Conservation (phyloP, 2,888 invertebrate genomes). For the Brenthis ino region DNA sequence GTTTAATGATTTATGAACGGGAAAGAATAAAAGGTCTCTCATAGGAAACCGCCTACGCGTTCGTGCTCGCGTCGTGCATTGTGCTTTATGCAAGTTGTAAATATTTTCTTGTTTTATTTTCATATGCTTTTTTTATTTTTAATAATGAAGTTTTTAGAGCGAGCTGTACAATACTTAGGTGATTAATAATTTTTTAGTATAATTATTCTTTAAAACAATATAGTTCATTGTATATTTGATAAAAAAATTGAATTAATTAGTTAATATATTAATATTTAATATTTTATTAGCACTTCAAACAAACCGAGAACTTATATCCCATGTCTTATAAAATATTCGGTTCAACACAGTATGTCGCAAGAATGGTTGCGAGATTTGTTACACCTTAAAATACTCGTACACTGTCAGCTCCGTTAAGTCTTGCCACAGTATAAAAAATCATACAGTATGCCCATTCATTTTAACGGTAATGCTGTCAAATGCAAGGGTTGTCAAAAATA, state of each 20-base stretch:
- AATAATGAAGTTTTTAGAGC: not conserved
- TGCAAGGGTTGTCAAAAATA: too few relatives aligned
- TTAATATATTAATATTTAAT: too few relatives aligned
- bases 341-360: not conserved
- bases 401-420: conserved; percentile 11
- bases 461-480: too few relatives aligned
- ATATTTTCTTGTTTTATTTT: not conserved
- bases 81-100: conserved; percentile 10
- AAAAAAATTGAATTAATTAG: too few relatives aligned
- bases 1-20: conserved; percentile 21
- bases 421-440: too few relatives aligned
- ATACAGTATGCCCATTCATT: too few relatives aligned
- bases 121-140: not conserved
- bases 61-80: not conserved
- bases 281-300: not conserved
- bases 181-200: not conserved
- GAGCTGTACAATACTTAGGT: too few relatives aligned
- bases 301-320: not conserved
- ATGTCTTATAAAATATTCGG: conserved; percentile 3
- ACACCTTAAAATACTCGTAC: conserved; percentile 20
- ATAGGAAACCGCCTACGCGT: conserved; percentile 16
- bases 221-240: too few relatives aligned
- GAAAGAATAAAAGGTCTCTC: conserved; percentile 24
- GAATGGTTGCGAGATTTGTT: conserved; percentile 14
- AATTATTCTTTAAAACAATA: too few relatives aligned